These are phyloP conservation scores for Lacerta viridis DNA, from an alignment of 2,797 vertebrate genomes.

Conservation along the genomic window DNA sequence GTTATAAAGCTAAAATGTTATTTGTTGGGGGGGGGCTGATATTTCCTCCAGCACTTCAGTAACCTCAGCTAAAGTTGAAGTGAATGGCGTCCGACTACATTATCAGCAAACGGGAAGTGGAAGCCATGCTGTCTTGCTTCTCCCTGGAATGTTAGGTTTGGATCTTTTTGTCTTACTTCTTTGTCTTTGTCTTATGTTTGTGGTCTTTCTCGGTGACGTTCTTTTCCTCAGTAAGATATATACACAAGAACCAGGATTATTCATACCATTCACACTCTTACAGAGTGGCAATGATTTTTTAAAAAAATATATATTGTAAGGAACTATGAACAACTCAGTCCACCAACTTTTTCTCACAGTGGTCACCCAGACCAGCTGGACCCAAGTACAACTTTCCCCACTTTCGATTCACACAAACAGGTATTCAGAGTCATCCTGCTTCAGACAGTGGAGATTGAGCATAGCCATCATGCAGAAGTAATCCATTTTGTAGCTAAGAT, in stretches of 20 bases:
- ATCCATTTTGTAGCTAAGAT: not conserved
- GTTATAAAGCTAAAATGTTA: conserved; percentile 16
- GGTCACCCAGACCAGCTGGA: too few relatives aligned
- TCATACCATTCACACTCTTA: not conserved
- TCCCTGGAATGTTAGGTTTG: conserved; percentile 92
- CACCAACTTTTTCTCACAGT: too few relatives aligned
- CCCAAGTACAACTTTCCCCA: too few relatives aligned
- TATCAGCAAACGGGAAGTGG: conserved; percentile 88
- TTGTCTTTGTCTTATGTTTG: not conserved
- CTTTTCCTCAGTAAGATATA: conserved; percentile 1
- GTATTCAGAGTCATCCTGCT: too few relatives aligned
- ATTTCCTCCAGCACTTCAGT: conserved; percentile 80
- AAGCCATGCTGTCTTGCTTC: conserved; percentile 85
- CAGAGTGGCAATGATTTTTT: not conserved
- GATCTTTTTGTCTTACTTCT: conserved; percentile 35
- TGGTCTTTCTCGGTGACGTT: too few relatives aligned
- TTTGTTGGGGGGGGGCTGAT: not conserved
- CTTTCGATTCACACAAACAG: too few relatives aligned
- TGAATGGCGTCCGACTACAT: conserved; percentile 89
- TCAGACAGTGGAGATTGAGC: too few relatives aligned
- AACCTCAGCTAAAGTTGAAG: conserved; percentile 79
- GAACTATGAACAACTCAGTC: not conserved
- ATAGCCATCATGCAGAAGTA: too few relatives aligned
- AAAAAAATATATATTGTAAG: not conserved
- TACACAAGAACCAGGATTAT: not conserved